Percentiles rank a stretch among this genome's conserved stretches.
These are phyloP conservation scores for Pipistrellus nathusii DNA, from an alignment of 2,797 vertebrate species.

Conservation along the genomic window DNA sequence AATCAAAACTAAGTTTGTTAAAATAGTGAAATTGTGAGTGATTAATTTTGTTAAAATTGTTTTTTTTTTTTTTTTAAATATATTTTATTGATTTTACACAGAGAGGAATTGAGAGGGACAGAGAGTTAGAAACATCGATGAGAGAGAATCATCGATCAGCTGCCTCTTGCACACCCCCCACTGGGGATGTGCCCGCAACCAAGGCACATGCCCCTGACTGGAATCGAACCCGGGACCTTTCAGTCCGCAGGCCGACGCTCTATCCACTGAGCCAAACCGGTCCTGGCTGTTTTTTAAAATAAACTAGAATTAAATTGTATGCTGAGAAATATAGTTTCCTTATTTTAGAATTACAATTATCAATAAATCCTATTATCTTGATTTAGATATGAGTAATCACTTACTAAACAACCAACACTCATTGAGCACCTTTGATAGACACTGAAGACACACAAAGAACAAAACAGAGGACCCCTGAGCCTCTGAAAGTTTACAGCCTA, in stretches of 20 bases:
- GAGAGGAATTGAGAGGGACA: too few species aligned
- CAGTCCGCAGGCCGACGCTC: too few species aligned
- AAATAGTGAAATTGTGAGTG: neutral
- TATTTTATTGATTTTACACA: too few species aligned
- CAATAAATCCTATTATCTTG: neutral
- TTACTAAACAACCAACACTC: neutral
- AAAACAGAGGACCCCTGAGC: neutral
- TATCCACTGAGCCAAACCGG: too few species aligned
- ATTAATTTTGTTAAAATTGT: slow-evolving; percentile 6
- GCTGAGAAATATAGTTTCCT: neutral
- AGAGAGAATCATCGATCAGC: too few species aligned
- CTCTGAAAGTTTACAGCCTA: neutral
- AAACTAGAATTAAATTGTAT: slow-evolving; percentile 12
- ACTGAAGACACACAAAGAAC: neutral
- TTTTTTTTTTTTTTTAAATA: neutral
- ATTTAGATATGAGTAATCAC: neutral
- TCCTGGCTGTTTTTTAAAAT: neutral
- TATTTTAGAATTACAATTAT: neutral
- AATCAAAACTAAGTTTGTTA: slow-evolving; percentile 27
- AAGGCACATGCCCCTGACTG: too few species aligned
- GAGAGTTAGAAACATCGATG: too few species aligned
- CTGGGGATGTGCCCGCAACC: too few species aligned
- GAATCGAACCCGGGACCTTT: too few species aligned
- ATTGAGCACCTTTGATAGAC: neutral
- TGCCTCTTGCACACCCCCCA: too few species aligned